These are phyloP conservation scores for Acronicta aceris DNA, from an alignment of 2,888 invertebrate genomes.

Conservation along the genomic window DNA sequence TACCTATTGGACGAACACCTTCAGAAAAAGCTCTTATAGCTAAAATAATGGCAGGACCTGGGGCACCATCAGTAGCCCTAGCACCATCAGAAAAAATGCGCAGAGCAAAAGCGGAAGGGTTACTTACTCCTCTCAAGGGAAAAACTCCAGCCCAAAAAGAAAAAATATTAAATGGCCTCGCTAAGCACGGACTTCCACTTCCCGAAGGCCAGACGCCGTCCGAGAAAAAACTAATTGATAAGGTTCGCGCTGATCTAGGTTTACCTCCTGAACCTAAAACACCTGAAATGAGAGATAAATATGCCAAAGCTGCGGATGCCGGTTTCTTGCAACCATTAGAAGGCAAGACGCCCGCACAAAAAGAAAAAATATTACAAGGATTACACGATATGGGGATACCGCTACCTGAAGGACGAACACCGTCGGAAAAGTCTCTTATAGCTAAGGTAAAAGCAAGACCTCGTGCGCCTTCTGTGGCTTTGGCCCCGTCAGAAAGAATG, in stretches of 20 bases:
- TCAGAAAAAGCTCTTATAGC: conserved; percentile 29
- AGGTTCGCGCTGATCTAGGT: conserved; percentile 45
- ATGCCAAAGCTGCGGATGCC: conserved; percentile 51
- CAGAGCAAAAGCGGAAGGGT: conserved; percentile 17
- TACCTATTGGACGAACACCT: conserved; percentile 27
- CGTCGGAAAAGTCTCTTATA: conserved; percentile 56
- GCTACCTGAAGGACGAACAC: conserved; percentile 56
- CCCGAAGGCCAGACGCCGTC: conserved; percentile 53
- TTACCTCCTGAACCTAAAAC: conserved; percentile 36
- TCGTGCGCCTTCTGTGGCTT: background rate
- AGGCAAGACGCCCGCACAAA: conserved; percentile 58
- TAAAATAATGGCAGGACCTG: conserved; percentile 13
- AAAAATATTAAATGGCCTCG: conserved; percentile 52
- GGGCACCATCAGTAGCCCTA: background rate
- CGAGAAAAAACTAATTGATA: conserved; percentile 50
- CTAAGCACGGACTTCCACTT: conserved; percentile 50
- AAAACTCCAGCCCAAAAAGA: conserved; percentile 57
- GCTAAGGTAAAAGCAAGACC: conserved; percentile 13
- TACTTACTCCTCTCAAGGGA: conserved; percentile 49
- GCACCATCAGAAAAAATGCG: background rate
- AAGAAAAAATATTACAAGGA: conserved; percentile 50
- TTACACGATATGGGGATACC: conserved; percentile 39
- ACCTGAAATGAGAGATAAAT: conserved; percentile 48
- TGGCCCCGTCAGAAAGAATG: conserved; percentile 15
- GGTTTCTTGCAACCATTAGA: conserved; percentile 47